Evolutionary conservation across 2,888 invertebrate species (phyloP).

Genomic region (Calameuta pallipes): DNA sequence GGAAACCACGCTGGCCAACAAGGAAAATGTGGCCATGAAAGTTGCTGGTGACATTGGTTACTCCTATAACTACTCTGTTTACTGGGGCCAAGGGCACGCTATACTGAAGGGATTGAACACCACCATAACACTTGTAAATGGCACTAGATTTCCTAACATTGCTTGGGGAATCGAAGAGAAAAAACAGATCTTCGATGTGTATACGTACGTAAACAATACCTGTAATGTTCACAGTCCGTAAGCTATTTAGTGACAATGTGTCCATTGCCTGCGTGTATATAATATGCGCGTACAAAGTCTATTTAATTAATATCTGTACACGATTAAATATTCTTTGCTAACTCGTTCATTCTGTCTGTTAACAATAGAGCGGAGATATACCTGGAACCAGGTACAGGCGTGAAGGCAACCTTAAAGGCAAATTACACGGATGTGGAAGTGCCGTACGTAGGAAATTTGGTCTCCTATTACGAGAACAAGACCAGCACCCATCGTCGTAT

Average conservation of each 20-base stretch:
- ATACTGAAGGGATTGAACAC: conserved; percentile 79
- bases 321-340: background rate
- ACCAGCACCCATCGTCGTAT: conserved; percentile 71
- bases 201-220: conserved; percentile 53
- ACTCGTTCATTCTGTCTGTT: background rate
- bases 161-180: conserved; percentile 76
- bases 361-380: conserved; percentile 71
- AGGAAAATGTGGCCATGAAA: conserved; percentile 70
- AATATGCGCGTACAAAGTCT: background rate
- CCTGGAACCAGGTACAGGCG: conserved; percentile 82
- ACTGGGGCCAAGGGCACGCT: conserved; percentile 84
- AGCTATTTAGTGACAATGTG: background rate
- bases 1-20: conserved; percentile 65
- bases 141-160: conserved; percentile 71
- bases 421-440: conserved; percentile 80
- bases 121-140: conserved; percentile 72
- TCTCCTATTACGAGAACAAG: conserved; percentile 77
- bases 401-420: conserved; percentile 83
- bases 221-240: background rate
- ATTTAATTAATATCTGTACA: background rate
- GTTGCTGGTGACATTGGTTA: conserved; percentile 82
- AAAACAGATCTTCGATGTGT: conserved; percentile 70
- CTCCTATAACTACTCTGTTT: conserved; percentile 76
- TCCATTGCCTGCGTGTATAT: background rate
- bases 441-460: conserved; percentile 79